Conservation (phyloP, 2,797 vertebrate genomes). For the Rhinophrynus dorsalis region DNA sequence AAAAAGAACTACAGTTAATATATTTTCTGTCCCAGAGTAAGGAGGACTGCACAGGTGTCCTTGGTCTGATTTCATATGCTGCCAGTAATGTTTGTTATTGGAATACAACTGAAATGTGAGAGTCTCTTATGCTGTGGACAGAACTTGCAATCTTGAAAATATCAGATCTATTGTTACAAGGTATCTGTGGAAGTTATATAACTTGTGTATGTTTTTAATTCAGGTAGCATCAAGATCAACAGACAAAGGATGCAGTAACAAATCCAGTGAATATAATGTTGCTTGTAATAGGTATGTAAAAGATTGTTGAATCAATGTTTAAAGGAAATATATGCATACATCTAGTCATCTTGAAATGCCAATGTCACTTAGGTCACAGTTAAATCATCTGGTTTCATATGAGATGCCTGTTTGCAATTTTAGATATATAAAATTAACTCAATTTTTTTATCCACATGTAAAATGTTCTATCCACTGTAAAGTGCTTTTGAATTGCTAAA, state of each 20-base stretch:
- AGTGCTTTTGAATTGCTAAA: background rate
- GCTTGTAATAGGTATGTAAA: background rate
- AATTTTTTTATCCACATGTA: background rate
- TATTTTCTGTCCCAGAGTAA: conserved; percentile 15
- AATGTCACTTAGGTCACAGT: conserved; percentile 3
- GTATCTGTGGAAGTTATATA: conserved; percentile 21
- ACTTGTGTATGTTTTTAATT: conserved; percentile 26
- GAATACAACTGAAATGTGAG: conserved; percentile 20
- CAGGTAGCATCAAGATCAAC: conserved; percentile 20
- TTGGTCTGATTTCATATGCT: conserved; percentile 34
- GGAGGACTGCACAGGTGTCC: conserved; percentile 27
- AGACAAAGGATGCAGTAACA: conserved; percentile 2
- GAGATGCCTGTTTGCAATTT: conserved; percentile 3
- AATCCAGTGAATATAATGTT: background rate
- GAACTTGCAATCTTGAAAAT: conserved; percentile 33
- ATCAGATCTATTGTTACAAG: conserved; percentile 43
- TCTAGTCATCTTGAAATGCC: background rate
- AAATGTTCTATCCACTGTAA: background rate
- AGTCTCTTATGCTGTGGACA: conserved; percentile 33
- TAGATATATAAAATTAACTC: background rate
- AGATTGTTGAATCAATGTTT: background rate
- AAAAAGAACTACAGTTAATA: conserved; percentile 8
- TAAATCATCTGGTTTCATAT: conserved; percentile 8
- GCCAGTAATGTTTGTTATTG: conserved; percentile 38
- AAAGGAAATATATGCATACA: conserved; percentile 6